Evolutionary conservation across 2,888 invertebrate genomes (phyloP).

Genomic region (Drosophila affinis): DNA sequence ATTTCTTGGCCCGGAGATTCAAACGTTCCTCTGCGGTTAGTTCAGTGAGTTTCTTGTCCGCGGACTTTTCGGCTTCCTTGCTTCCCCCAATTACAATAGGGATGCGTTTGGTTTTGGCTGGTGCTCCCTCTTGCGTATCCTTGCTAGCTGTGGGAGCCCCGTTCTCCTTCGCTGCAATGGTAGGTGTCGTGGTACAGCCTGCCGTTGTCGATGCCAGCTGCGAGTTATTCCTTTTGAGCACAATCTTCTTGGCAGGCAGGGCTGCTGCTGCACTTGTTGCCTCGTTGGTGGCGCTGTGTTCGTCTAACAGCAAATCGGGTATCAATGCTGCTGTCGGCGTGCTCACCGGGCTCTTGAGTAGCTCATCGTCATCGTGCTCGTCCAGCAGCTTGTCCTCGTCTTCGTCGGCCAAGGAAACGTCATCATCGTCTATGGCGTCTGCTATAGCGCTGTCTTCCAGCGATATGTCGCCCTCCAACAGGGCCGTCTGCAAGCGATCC

Average conservation of each 20-base stretch:
- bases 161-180: slow-evolving; percentile 73
- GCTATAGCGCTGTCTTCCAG: slow-evolving; percentile 84
- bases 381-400: slow-evolving; percentile 83
- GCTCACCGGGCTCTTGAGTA: slow-evolving; percentile 79
- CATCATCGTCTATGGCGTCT: slow-evolving; percentile 83
- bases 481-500: slow-evolving; percentile 88
- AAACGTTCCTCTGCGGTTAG: slow-evolving; percentile 87
- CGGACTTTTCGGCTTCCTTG: slow-evolving; percentile 46
- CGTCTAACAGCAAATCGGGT: slow-evolving; percentile 42
- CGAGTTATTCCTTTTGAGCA: slow-evolving; percentile 80
- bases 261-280: background rate
- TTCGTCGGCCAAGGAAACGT: slow-evolving; percentile 85
- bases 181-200: slow-evolving; percentile 30
- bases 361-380: slow-evolving; percentile 74
- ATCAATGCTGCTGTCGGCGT: slow-evolving; percentile 59
- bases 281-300: background rate
- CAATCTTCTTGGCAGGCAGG: slow-evolving; percentile 73
- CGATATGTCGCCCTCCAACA: slow-evolving; percentile 83
- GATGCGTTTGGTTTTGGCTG: slow-evolving; percentile 80
- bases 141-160: slow-evolving; percentile 72
- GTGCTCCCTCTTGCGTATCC: slow-evolving; percentile 84
- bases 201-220: slow-evolving; percentile 26
- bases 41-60: slow-evolving; percentile 86
- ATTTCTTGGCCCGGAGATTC: slow-evolving; percentile 92
- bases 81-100: slow-evolving; percentile 74